Conservation (phyloP, 1,140 invertebrate species). For the Drosophila pectinifera region DNA sequence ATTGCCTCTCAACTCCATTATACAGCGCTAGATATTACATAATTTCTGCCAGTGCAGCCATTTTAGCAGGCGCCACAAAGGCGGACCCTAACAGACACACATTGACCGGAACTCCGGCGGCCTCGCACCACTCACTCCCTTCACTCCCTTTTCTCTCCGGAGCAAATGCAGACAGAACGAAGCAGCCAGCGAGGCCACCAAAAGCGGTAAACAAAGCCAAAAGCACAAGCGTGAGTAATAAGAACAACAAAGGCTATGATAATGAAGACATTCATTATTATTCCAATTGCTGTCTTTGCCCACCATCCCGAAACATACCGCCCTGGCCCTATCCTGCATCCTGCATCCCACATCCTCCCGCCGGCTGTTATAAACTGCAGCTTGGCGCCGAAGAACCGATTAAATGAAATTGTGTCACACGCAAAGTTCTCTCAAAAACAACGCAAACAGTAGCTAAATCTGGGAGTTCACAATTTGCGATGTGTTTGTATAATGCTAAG, state of each 20-base stretch:
- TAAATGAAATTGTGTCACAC: constrained; percentile 82
- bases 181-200: constrained; percentile 50
- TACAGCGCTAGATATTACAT: background rate
- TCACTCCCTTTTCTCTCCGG: background rate
- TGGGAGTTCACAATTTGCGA: background rate
- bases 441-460: constrained; percentile 23
- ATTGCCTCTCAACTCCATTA: background rate
- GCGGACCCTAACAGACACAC: constrained; percentile 23
- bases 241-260: constrained; percentile 64
- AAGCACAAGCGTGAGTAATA: constrained; percentile 30
- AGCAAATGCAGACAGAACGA: constrained; percentile 30
- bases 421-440: constrained; percentile 59
- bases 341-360: constrained; percentile 16
- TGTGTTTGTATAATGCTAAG: constrained; percentile 1
- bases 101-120: constrained; percentile 59
- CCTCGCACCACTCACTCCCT: constrained; percentile 10
- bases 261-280: constrained; percentile 82
- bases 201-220: constrained; percentile 69
- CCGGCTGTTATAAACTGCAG: constrained; percentile 50
- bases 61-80: constrained; percentile 47
- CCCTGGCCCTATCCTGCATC: constrained; percentile 10
- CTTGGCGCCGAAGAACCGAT: constrained; percentile 77
- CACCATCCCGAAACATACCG: constrained; percentile 11
- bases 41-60: constrained; percentile 26
- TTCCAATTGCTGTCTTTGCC: constrained; percentile 67